phyloP scores from a whole-genome alignment of 2,113 vertebrate species.

The Pelusios castaneus region DNA sequence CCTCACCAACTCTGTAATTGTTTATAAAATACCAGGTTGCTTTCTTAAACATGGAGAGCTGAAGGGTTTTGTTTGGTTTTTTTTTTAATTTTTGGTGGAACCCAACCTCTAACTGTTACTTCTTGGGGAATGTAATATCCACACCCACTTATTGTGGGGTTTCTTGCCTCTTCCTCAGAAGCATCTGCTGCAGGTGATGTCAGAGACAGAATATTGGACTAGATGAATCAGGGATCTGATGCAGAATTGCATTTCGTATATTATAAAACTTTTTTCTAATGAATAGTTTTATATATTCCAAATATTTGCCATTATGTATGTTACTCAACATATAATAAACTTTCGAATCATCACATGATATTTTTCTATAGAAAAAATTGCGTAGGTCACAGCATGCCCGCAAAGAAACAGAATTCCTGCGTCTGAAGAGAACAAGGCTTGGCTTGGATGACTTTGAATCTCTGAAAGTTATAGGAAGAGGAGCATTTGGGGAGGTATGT shows the following conservation, averaged over 20 bases:
- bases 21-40: neutral
- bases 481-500: conserved; percentile 95
- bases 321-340: accelerated
- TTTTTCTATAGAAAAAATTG: conserved; percentile 88
- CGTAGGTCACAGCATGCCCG: conserved; percentile 94
- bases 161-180: neutral
- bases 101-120: neutral
- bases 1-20: neutral
- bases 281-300: neutral
- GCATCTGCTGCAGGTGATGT: neutral
- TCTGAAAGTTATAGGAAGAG: conserved; percentile 96
- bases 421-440: conserved; percentile 94
- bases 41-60: neutral
- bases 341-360: neutral
- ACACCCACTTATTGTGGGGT: neutral
- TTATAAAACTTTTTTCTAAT: neutral
- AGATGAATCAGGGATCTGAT: neutral
- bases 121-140: neutral
- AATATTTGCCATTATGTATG: neutral
- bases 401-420: conserved; percentile 96
- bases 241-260: neutral
- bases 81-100: neutral
- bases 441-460: conserved; percentile 98
- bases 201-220: neutral
- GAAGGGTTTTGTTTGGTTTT: no score